Evolutionary conservation across 2,888 invertebrate genomes (phyloP).

Genomic region (Polydesmus complanatus): DNA sequence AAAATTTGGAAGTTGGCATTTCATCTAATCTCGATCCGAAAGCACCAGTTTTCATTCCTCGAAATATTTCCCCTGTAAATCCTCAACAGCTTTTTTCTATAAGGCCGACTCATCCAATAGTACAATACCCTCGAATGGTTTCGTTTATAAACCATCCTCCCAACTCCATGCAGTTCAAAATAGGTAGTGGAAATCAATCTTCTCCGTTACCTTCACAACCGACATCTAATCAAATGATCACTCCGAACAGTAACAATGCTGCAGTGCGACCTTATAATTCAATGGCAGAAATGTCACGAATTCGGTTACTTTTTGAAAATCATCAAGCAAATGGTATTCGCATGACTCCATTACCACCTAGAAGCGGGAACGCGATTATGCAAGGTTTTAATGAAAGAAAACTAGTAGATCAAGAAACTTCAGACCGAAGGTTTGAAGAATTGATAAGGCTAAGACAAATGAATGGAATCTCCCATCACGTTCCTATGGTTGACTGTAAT

Average conservation of each 20-base stretch:
- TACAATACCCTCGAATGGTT: not conserved
- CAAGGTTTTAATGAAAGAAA: not conserved
- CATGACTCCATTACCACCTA: not conserved
- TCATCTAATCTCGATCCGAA: slow-evolving; percentile 65
- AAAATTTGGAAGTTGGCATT: slow-evolving; percentile 58
- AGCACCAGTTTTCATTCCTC: slow-evolving; percentile 64
- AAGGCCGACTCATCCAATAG: not conserved
- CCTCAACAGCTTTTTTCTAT: not conserved
- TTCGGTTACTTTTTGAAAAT: not conserved
- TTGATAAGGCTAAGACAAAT: not conserved
- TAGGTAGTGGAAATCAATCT: not conserved
- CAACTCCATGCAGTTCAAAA: not conserved
- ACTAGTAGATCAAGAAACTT: not conserved
- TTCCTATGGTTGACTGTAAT: not conserved
- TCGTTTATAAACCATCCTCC: not conserved
- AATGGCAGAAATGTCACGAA: not conserved
- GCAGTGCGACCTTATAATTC: not conserved
- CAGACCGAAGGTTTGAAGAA: not conserved
- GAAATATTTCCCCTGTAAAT: slow-evolving; percentile 25
- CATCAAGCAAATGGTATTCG: not conserved
- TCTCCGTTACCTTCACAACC: not conserved
- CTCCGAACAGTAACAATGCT: not conserved
- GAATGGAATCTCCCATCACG: not conserved
- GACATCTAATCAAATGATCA: not conserved
- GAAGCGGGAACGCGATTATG: not conserved